These are phyloP conservation scores for Oceanites oceanicus DNA, from an alignment of 2,113 vertebrate genomes.

Conservation along the genomic window DNA sequence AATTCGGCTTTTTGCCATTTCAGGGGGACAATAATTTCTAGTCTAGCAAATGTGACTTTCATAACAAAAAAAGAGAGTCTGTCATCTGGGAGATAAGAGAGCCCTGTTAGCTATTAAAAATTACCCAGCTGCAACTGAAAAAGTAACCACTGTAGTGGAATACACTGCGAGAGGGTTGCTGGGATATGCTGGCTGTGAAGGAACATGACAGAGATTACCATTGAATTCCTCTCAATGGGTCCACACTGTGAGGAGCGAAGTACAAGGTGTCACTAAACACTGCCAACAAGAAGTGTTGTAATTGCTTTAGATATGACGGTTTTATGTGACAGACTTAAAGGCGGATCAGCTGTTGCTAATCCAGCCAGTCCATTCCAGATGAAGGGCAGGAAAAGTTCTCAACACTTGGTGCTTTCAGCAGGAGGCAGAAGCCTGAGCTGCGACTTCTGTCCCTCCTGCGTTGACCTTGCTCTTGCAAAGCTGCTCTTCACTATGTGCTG, in stretches of 20 bases:
- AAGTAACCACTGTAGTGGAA: neutral
- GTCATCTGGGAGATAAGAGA: neutral
- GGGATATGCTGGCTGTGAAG: neutral
- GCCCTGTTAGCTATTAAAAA: neutral
- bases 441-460: fast-evolving
- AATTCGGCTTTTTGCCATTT: neutral
- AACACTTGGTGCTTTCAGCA: neutral
- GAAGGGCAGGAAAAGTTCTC: neutral
- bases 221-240: neutral
- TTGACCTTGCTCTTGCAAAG: neutral
- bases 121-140: neutral
- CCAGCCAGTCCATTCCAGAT: neutral
- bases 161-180: neutral
- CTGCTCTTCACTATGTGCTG: neutral
- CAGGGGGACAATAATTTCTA: neutral
- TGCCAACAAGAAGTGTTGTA: fast-evolving
- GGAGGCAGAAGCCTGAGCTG: neutral
- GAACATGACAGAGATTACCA: neutral
- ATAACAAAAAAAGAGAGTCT: neutral
- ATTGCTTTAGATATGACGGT: neutral
- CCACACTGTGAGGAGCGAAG: neutral
- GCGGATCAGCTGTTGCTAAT: neutral
- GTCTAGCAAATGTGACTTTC: neutral
- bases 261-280: neutral
- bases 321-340: neutral